Conservation (phyloP, 2,797 vertebrate species). For the Erethizon dorsatum region DNA sequence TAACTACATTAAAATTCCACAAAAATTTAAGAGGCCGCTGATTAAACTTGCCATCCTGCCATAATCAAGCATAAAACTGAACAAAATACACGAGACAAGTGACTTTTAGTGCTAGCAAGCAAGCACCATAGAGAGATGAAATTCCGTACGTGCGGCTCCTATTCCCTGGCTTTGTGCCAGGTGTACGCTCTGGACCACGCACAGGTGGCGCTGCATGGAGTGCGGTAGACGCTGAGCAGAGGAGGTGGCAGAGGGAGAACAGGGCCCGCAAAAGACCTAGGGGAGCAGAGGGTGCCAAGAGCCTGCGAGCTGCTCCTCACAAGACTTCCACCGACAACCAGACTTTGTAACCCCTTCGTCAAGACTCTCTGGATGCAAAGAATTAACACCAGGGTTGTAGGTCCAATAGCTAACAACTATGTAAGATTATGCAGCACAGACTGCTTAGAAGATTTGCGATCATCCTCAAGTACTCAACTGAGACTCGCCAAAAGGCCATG, state of each 20-base stretch:
- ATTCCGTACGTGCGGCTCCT: not conserved
- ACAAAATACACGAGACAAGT: not conserved
- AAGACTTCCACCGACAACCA: not conserved
- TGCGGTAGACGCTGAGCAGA: not conserved
- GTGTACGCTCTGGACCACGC: rapidly evolving
- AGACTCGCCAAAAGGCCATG: not conserved
- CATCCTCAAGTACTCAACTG: not conserved
- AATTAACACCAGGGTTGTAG: not conserved
- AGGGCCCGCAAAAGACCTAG: not conserved
- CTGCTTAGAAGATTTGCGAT: not conserved
- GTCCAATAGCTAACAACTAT: not conserved
- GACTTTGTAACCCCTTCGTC: not conserved
- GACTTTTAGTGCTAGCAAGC: not conserved
- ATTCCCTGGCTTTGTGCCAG: not conserved
- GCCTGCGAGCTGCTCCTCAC: not conserved
- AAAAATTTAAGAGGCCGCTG: not conserved
- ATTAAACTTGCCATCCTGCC: not conserved
- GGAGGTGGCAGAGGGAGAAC: not conserved
- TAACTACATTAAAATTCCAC: not conserved
- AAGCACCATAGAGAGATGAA: not conserved
- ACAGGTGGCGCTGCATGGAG: not conserved
- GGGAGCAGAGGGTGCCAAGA: not conserved
- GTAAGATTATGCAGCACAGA: not conserved
- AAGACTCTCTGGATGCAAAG: not conserved
- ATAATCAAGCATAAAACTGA: not conserved